Conservation (phyloP, 2,113 vertebrate species). For the Telmatochromis brachygnathus region DNA sequence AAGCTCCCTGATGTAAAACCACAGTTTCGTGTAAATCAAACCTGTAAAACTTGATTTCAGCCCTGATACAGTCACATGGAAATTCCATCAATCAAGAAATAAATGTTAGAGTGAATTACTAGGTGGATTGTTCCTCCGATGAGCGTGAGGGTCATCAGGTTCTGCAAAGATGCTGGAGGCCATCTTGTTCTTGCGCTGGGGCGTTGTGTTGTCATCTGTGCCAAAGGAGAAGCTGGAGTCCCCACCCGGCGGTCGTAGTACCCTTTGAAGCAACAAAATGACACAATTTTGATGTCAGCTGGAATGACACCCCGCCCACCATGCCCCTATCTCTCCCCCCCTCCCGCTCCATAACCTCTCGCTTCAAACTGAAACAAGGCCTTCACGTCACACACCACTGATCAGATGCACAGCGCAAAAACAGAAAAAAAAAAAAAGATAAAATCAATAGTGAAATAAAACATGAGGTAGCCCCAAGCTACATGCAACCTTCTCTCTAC, state of each 20-base stretch:
- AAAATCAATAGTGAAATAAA: slow-evolving; percentile 40
- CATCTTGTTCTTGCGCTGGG: slow-evolving; percentile 88
- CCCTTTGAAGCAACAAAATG: slow-evolving; percentile 65
- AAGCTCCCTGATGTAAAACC: background rate
- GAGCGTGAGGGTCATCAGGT: slow-evolving; percentile 83
- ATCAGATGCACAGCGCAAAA: background rate
- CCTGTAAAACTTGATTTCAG: background rate
- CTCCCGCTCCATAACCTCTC: background rate
- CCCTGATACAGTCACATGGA: background rate
- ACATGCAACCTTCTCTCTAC: background rate
- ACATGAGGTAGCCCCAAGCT: background rate
- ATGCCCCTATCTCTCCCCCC: background rate
- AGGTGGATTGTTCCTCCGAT: slow-evolving; percentile 78
- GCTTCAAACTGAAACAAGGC: background rate
- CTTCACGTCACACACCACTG: background rate
- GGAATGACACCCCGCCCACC: background rate
- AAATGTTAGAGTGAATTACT: slow-evolving; percentile 47
- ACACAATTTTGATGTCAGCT: background rate
- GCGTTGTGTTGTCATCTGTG: slow-evolving; percentile 72
- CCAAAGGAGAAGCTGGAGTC: slow-evolving; percentile 89
- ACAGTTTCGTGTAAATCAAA: background rate
- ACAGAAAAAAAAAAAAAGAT: background rate
- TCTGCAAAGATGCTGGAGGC: slow-evolving; percentile 93
- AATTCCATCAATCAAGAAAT: background rate
- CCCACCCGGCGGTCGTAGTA: slow-evolving; percentile 91